Evolutionary conservation across 1,140 invertebrate species (phyloP).

Genomic region (Gerris buenoi): DNA sequence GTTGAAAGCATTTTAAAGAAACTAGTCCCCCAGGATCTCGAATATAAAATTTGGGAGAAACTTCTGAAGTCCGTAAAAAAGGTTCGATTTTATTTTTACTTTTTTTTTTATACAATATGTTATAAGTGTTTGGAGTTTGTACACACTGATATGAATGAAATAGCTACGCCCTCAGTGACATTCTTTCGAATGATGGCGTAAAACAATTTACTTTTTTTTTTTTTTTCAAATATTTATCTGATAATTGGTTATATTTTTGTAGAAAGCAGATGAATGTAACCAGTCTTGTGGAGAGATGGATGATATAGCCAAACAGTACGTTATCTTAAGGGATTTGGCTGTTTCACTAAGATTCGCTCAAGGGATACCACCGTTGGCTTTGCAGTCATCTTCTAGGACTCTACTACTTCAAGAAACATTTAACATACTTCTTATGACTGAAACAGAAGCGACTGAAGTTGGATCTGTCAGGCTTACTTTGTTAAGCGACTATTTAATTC

Average conservation of each 20-base stretch:
- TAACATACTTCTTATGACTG: neutral
- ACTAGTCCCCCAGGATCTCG: neutral
- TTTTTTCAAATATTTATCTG: neutral
- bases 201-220: neutral
- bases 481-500: neutral
- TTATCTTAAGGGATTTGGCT: neutral
- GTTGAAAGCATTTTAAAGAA: neutral
- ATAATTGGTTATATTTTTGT: neutral
- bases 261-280: neutral
- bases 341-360: neutral
- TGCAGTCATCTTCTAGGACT: neutral
- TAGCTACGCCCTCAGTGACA: neutral
- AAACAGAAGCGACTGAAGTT: neutral
- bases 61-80: neutral
- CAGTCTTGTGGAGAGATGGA: neutral
- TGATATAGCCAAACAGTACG: neutral
- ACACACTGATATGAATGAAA: neutral
- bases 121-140: neutral
- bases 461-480: neutral
- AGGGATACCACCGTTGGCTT: neutral
- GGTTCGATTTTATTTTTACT: neutral
- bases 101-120: neutral
- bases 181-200: neutral
- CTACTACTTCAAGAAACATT: neutral
- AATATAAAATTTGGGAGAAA: neutral